These are phyloP conservation scores for Oedothorax gibbosus DNA, from an alignment of 1,140 invertebrate species.

Conservation along the genomic window DNA sequence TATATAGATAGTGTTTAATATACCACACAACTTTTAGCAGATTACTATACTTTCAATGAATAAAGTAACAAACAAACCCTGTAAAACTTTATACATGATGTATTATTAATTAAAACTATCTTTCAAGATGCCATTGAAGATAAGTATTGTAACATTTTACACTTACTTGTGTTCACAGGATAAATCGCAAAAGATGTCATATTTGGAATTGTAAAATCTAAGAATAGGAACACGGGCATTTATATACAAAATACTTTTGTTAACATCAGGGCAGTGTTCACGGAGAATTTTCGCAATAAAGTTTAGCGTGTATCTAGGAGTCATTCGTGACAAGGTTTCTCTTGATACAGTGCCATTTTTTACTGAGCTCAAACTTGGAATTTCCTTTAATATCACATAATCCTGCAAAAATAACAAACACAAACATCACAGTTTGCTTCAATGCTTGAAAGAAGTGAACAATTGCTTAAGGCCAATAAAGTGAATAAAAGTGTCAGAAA, in stretches of 20 bases:
- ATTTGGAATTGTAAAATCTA: slow-evolving; percentile 27
- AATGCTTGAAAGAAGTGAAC: no score
- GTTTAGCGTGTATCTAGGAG: background rate
- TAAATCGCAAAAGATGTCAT: slow-evolving; percentile 48
- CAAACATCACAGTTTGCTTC: no score
- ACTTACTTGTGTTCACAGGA: slow-evolving; percentile 35
- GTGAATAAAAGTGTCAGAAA: no score
- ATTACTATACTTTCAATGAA: no score
- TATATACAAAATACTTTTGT: slow-evolving; percentile 4
- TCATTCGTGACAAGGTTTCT: background rate
- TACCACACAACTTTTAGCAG: no score
- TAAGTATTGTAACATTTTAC: background rate
- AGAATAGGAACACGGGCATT: slow-evolving; percentile 34
- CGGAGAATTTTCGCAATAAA: slow-evolving; percentile 15
- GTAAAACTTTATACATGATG: no score
- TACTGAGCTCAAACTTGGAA: slow-evolving; percentile 1
- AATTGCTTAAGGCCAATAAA: no score
- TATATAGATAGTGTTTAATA: no score
- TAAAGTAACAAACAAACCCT: no score
- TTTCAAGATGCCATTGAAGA: no score
- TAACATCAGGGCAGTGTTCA: slow-evolving; percentile 23
- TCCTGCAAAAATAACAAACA: background rate
- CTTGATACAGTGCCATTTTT: background rate
- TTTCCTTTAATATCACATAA: slow-evolving; percentile 20
- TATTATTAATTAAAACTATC: no score